Percentiles rank a stretch among this genome's conserved stretches.
These are phyloP conservation scores for Cheilosia impressa DNA, from an alignment of 2,888 invertebrate genomes.

Conservation along the genomic window DNA sequence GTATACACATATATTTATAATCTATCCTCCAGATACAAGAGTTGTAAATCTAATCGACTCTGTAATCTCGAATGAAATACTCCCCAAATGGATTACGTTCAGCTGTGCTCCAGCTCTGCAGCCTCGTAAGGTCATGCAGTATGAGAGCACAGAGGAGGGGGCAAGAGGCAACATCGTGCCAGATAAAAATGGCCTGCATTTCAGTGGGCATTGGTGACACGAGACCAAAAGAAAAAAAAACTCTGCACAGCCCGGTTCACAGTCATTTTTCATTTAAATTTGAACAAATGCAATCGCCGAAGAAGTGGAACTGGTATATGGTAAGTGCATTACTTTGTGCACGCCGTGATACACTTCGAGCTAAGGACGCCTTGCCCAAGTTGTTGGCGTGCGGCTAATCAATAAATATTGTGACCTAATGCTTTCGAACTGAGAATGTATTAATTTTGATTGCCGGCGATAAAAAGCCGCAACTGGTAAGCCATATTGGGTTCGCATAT, in stretches of 20 bases:
- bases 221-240: background rate
- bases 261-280: constrained; percentile 53
- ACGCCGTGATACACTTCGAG: constrained; percentile 10
- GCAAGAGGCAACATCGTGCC: constrained; percentile 29
- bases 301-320: background rate
- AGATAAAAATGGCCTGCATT: constrained; percentile 23
- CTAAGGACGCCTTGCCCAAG: constrained; percentile 37
- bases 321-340: constrained; percentile 22
- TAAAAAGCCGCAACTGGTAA: constrained; percentile 28
- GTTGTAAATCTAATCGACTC: constrained; percentile 60
- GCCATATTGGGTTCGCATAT: constrained; percentile 7
- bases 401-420: constrained; percentile 66
- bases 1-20: background rate
- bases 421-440: constrained; percentile 51
- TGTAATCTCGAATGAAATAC: constrained; percentile 55
- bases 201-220: constrained; percentile 25
- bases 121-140: constrained; percentile 44
- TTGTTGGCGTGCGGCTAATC: constrained; percentile 47
- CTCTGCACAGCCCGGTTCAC: background rate
- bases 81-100: constrained; percentile 47
- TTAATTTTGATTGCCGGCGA: constrained; percentile 54
- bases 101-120: constrained; percentile 43
- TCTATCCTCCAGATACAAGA: constrained; percentile 55
- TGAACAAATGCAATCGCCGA: constrained; percentile 31
- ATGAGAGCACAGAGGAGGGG: background rate